Conservation (phyloP, 2,888 invertebrate species). For the Drosophila cracens region DNA sequence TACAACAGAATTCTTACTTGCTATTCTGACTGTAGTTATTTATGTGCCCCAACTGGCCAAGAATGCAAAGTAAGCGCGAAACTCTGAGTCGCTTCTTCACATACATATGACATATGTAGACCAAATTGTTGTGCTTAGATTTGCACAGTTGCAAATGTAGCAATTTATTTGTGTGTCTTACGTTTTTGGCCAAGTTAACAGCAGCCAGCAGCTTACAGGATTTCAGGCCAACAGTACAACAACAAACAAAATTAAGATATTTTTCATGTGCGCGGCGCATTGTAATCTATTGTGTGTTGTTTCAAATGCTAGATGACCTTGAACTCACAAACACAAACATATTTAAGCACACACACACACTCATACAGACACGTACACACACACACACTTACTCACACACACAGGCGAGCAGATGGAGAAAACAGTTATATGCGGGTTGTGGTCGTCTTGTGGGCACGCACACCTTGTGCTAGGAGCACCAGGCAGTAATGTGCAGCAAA, state of each 20-base stretch:
- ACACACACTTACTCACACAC: constrained; percentile 30
- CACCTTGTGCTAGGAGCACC: constrained; percentile 62
- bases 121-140: constrained; percentile 1
- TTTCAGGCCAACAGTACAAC: constrained; percentile 27
- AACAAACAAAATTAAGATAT: constrained; percentile 57
- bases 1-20: neutral
- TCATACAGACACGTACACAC: constrained; percentile 54
- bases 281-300: constrained; percentile 76
- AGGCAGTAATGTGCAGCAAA: constrained; percentile 58
- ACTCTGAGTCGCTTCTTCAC: neutral
- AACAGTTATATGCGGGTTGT: constrained; percentile 46
- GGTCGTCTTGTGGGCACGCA: constrained; percentile 74
- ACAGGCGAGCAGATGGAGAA: constrained; percentile 25
- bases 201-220: constrained; percentile 6
- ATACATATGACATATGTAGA: neutral
- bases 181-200: constrained; percentile 5
- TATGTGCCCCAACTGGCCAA: neutral
- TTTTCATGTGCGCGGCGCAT: constrained; percentile 59
- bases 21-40: neutral
- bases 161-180: neutral
- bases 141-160: neutral
- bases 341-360: constrained; percentile 15
- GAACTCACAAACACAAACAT: constrained; percentile 77
- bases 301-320: constrained; percentile 84
- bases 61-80: neutral